Conservation (phyloP, 2,113 vertebrate species). For the Chlorocebus sabaeus region DNA sequence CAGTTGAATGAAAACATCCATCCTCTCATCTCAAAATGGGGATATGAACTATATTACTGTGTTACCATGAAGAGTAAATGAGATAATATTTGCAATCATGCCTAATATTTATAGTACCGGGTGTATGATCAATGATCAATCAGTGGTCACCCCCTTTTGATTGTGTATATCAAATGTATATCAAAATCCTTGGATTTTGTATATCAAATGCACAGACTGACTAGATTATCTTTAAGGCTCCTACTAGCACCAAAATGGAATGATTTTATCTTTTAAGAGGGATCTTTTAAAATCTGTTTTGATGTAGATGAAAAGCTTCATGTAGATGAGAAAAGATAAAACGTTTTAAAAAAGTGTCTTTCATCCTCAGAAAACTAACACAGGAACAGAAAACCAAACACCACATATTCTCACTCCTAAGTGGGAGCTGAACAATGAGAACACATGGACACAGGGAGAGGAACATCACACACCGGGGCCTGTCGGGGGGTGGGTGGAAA, state of each 20-base stretch:
- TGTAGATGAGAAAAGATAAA: background rate
- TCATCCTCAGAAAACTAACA: no score
- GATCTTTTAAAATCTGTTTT: background rate
- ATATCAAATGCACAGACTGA: background rate
- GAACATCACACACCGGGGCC: no score
- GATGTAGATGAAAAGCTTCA: background rate
- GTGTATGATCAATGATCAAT: background rate
- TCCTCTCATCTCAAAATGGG: background rate
- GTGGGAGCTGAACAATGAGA: no score
- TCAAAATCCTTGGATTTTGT: background rate
- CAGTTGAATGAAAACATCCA: background rate
- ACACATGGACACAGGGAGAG: no score
- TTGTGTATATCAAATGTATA: background rate
- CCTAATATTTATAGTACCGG: background rate
- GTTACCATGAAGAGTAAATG: background rate
- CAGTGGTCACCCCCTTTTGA: background rate
- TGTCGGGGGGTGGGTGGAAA: no score
- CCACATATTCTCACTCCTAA: no score
- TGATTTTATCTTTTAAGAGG: background rate
- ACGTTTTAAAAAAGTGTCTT: no score
- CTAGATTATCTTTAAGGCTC: background rate
- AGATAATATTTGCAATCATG: background rate
- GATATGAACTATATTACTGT: background rate
- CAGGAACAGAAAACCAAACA: no score
- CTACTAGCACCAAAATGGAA: background rate